Percentiles rank a stretch among this genome's conserved stretches.
Conservation (phyloP, 2,113 vertebrate genomes). For the Lycaon pictus region DNA sequence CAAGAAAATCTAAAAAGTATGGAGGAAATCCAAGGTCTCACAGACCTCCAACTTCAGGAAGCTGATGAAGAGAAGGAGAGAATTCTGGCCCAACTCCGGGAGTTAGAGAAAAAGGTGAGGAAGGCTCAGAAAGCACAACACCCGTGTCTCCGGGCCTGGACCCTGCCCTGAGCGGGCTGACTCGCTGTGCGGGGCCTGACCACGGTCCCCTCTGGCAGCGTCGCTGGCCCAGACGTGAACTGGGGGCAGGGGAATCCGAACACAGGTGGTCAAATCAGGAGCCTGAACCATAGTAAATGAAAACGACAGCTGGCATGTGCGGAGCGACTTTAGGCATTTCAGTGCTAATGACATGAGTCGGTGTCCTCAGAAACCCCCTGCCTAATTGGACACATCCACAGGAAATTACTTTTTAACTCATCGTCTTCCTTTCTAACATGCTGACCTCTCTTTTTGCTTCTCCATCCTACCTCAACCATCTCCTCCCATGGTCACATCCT, state of each 20-base stretch:
- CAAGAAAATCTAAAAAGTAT: slow-evolving; percentile 89
- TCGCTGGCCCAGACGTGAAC: background rate
- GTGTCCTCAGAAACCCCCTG: background rate
- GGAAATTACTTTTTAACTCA: background rate
- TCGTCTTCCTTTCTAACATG: slow-evolving; percentile 27
- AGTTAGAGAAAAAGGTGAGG: slow-evolving; percentile 89
- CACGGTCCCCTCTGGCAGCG: background rate
- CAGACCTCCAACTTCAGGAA: slow-evolving; percentile 91
- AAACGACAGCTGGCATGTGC: background rate
- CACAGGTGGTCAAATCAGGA: fast-evolving
- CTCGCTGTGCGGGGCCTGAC: background rate
- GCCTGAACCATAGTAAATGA: background rate
- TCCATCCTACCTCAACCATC: background rate
- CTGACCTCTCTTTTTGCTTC: background rate
- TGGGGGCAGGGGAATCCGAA: background rate
- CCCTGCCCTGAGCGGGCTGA: background rate
- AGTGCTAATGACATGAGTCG: background rate
- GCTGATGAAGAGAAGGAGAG: slow-evolving; percentile 90
- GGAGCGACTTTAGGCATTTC: background rate
- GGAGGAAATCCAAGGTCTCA: slow-evolving; percentile 89
- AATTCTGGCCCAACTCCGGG: slow-evolving; percentile 89
- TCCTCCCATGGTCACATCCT: background rate
- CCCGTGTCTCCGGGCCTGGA: too few species aligned
- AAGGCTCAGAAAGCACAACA: background rate
- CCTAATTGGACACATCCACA: background rate